Conservation (phyloP, 92 coral and sea anemone species). For the Nematostella vectensis region DNA sequence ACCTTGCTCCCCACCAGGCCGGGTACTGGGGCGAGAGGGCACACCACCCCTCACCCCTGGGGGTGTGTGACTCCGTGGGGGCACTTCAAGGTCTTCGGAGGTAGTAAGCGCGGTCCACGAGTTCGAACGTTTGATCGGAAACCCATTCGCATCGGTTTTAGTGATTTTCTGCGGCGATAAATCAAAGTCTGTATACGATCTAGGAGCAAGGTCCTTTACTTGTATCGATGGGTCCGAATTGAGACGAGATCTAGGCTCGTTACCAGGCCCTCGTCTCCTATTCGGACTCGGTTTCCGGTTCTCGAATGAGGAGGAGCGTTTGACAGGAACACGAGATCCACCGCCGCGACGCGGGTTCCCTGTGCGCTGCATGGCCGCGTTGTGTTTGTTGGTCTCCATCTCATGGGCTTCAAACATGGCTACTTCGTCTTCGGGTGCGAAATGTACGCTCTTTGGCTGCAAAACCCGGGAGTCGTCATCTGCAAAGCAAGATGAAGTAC, state of each 20-base stretch:
- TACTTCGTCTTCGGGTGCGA: conserved; percentile 93
- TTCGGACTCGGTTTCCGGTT: conserved; percentile 50
- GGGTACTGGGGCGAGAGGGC: conserved; percentile 36
- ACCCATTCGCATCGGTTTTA: conserved; percentile 15
- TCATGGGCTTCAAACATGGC: conserved; percentile 86
- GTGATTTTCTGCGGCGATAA: conserved; percentile 36
- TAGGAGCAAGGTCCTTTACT: conserved; percentile 6
- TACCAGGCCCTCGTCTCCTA: conserved; percentile 41
- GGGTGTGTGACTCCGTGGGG: conserved; percentile 6
- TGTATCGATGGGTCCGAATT: conserved; percentile 18
- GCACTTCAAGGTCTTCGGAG: conserved; percentile 7
- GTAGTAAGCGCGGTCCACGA: conserved; percentile 71
- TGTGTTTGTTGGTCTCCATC: conserved; percentile 35
- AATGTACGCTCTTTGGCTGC: conserved; percentile 79
- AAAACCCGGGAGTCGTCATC: conserved; percentile 47
- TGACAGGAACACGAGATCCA: conserved; percentile 53
- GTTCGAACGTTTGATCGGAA: conserved; percentile 56
- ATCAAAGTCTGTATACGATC: conserved; percentile 73
- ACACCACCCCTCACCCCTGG: conserved; percentile 10
- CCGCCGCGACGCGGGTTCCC: conserved; percentile 72
- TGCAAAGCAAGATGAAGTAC: conserved; percentile 10
- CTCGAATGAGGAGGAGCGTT: conserved; percentile 87
- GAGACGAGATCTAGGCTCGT: conserved; percentile 21
- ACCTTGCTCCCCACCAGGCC: conserved; percentile 30
- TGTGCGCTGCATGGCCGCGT: conserved; percentile 49